These are phyloP conservation scores for Drosophila punjabiensis DNA, from an alignment of 1,140 invertebrate species.

Conservation along the genomic window DNA sequence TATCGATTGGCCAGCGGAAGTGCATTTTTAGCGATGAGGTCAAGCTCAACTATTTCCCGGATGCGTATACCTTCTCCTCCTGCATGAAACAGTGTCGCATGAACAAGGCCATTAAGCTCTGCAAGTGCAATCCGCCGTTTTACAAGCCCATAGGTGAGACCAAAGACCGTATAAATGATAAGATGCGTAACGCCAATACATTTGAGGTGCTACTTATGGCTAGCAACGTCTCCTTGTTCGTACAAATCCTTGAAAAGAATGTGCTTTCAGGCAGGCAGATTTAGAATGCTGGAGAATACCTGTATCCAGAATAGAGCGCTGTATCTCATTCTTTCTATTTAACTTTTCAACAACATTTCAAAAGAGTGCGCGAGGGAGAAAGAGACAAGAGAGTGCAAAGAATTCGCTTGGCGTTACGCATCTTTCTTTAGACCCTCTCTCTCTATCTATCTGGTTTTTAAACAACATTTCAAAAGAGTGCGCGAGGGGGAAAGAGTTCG, in stretches of 20 bases:
- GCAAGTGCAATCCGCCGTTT: conserved; percentile 89
- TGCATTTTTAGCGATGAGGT: conserved; percentile 89
- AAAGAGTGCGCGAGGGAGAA: too few relatives aligned
- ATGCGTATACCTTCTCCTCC: conserved; percentile 89
- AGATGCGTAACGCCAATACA: background rate
- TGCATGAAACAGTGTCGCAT: conserved; percentile 90
- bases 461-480: background rate
- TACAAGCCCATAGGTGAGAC: conserved; percentile 86
- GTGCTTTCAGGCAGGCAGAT: too few relatives aligned
- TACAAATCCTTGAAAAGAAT: too few relatives aligned
- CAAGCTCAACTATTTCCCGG: conserved; percentile 86
- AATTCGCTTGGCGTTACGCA: too few relatives aligned
- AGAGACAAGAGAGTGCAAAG: too few relatives aligned
- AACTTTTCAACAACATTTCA: too few relatives aligned
- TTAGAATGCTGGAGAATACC: background rate
- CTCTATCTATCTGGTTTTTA: background rate
- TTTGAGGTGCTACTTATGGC: too few relatives aligned
- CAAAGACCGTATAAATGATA: background rate
- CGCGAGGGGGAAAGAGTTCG: too few relatives aligned
- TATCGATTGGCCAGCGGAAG: conserved; percentile 88
- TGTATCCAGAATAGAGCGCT: too few relatives aligned
- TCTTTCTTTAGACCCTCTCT: too few relatives aligned
- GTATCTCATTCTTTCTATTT: too few relatives aligned
- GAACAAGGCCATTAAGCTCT: conserved; percentile 87
- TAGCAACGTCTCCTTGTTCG: too few relatives aligned